Evolutionary conservation across 2,888 invertebrate genomes (phyloP).

Genomic region (Brachyptera risi): DNA sequence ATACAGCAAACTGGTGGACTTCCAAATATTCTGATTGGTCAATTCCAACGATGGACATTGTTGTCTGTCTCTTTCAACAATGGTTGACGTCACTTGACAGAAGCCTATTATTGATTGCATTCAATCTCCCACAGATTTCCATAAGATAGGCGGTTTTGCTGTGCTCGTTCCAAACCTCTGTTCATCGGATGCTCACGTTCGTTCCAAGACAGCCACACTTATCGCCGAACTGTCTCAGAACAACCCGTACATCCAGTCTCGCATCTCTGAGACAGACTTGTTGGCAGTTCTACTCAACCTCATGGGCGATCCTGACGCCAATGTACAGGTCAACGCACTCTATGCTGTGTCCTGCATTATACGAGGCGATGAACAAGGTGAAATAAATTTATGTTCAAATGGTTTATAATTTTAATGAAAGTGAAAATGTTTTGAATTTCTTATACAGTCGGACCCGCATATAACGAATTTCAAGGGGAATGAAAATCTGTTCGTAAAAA

Average conservation of each 20-base stretch:
- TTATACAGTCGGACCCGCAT: too few relatives aligned
- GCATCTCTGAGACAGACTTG: constrained; percentile 61
- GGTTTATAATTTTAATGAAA: too few relatives aligned
- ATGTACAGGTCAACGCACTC: constrained; percentile 63
- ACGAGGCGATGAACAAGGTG: constrained; percentile 58
- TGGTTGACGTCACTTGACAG: too few relatives aligned
- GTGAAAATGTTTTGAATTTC: too few relatives aligned
- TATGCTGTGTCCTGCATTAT: constrained; percentile 76
- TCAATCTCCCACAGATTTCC: constrained; percentile 75
- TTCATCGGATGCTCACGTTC: constrained; percentile 57
- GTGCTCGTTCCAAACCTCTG: constrained; percentile 65
- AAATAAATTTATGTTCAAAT: too few relatives aligned
- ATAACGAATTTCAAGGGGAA: too few relatives aligned
- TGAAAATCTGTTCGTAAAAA: too few relatives aligned
- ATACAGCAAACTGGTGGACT: too few relatives aligned
- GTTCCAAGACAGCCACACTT: constrained; percentile 61
- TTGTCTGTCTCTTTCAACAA: too few relatives aligned
- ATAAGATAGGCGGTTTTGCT: constrained; percentile 76
- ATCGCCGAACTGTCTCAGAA: constrained; percentile 81
- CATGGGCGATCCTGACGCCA: constrained; percentile 53
- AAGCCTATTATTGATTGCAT: too few relatives aligned
- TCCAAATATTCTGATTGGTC: too few relatives aligned
- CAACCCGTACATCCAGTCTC: constrained; percentile 75
- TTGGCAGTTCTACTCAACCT: constrained; percentile 59
- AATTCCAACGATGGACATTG: too few relatives aligned